Evolutionary conservation across 2,888 invertebrate species (phyloP).

Genomic region (Diploptera punctata): DNA sequence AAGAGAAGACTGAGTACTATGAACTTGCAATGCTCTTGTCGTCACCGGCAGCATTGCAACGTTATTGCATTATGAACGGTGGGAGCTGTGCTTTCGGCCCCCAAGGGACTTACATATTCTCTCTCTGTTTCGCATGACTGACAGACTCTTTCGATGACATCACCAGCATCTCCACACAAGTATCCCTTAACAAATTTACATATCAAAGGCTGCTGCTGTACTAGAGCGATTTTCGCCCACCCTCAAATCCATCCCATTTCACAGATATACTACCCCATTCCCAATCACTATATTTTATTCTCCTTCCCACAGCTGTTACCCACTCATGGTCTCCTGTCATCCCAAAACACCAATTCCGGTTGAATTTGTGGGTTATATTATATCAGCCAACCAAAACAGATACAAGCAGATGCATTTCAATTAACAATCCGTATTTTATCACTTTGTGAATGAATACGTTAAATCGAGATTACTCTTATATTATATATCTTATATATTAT

Average conservation of each 20-base stretch:
- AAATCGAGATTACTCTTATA: no score
- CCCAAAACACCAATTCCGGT: slow-evolving; percentile 3
- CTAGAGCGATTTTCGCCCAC: no score
- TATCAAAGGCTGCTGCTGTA: slow-evolving; percentile 20
- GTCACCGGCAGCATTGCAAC: not conserved
- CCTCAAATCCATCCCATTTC: not conserved
- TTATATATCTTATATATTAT: no score
- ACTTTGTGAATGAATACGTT: no score
- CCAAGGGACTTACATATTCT: not conserved
- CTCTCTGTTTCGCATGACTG: not conserved
- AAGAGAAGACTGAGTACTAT: no score
- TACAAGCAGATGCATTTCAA: no score
- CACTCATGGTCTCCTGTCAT: not conserved
- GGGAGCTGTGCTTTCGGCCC: slow-evolving; percentile 1
- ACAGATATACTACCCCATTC: not conserved
- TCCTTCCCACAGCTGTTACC: not conserved
- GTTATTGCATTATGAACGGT: slow-evolving; percentile 13
- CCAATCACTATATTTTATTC: not conserved
- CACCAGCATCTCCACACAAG: not conserved
- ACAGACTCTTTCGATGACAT: slow-evolving; percentile 11
- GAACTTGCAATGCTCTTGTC: not conserved
- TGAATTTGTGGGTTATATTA: not conserved
- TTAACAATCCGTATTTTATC: no score
- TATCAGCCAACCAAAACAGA: no score
- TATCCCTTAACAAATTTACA: not conserved